Base-by-base conservation (phyloP, 1,140 invertebrate species). In the Dolichoris vasculosae region DNA sequence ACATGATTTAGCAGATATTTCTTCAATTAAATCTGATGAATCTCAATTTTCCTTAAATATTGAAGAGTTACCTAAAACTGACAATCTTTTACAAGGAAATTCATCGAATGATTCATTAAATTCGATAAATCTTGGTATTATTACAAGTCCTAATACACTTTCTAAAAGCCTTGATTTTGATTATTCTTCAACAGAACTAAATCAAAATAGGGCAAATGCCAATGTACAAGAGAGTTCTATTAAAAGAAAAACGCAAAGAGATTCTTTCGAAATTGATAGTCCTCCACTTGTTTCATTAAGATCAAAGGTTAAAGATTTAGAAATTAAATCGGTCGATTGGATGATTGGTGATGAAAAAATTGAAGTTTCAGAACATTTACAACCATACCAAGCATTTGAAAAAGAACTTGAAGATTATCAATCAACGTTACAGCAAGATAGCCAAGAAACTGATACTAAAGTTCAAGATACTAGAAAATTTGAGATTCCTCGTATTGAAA, bases 341-440 rank as follows among this genome's bases (percentile, higher is more conserved):
- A 92, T 92, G 91, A 93, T 93, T 32, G 93, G 93, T 0, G 92
- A 93, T 38, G 92, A 93, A 63, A 93, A 93, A 86, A 93, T 93
- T 30, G 92, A 92, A 63, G 91, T 93, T 82, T 87, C 90, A 0
- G 93, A 93, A 82, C 88, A 88, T 1, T 9, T 93, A 0, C 88
- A 93, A 26, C 93, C 92, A 2, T 93, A 89, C 0, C 89, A 93
- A 73, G 91, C 87, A 0, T 93, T 93, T 51, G 88, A 93, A 82
- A 92, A 92, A 67, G 93, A 93, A 83, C 87, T 93, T 8, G 92
- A 93, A 3, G 92, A 91, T 48, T 92, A 93, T 35, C 89, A 90
- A 89, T 20, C 79, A 4, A 87, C 84, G 11, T 81, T 82, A 55
- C 87, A 89, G 20, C 26, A 23, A n/a, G 17, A 71, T 15, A 32